Conservation (phyloP, 2,113 vertebrate species). For the Anser cygnoides region DNA sequence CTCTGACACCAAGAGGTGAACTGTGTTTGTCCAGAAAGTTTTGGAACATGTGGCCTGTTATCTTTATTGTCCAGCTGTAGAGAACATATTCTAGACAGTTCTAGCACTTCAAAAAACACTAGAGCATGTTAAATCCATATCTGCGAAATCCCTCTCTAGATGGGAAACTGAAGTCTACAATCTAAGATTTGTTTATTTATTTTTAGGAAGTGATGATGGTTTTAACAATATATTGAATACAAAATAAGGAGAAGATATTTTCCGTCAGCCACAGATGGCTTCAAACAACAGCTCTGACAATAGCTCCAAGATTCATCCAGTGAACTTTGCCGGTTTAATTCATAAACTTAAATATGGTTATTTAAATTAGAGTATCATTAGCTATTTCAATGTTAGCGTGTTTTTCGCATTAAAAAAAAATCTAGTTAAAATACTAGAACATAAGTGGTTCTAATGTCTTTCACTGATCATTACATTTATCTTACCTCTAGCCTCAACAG, state of each 20-base stretch:
- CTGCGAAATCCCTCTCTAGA: not conserved
- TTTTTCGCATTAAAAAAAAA: not conserved
- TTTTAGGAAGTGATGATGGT: constrained; percentile 14
- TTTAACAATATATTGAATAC: constrained; percentile 19
- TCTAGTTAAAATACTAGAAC: not conserved
- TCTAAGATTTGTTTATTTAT: not conserved
- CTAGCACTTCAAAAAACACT: not conserved
- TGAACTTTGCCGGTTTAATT: not conserved
- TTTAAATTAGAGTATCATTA: not conserved
- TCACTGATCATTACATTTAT: constrained; percentile 1
- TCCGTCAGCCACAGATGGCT: not conserved
- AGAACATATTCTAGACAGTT: not conserved
- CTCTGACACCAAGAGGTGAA: not conserved
- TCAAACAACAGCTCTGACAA: constrained; percentile 7
- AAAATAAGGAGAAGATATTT: constrained; percentile 5
- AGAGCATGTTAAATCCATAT: not conserved
- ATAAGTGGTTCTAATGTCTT: not conserved
- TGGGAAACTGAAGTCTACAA: not conserved
- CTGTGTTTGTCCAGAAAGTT: not conserved
- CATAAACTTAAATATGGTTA: not conserved
- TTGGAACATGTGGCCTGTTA: not conserved
- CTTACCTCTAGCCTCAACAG: not conserved
- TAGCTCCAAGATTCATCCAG: not conserved
- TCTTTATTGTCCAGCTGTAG: not conserved
- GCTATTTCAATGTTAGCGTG: not conserved